A percentile compares a stretch with the other conserved stretches of the same genome.
phyloP scores from a whole-genome alignment of 2,888 invertebrate genomes.

The Orthosia incerta region DNA sequence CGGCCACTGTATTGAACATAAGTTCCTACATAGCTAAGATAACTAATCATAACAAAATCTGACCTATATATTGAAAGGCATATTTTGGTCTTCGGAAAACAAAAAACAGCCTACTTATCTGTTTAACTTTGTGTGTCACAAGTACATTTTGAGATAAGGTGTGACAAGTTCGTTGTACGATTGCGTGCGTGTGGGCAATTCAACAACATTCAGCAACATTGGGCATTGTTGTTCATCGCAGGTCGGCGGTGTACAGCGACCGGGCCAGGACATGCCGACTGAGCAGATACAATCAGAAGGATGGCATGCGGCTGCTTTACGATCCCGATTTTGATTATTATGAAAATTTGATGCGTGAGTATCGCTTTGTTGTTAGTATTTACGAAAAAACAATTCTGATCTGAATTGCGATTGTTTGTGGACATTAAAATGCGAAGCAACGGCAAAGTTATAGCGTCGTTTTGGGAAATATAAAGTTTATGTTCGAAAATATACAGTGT shows the following conservation, averaged over 20 bases:
- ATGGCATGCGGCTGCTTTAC: slow-evolving; percentile 96
- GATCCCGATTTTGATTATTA: slow-evolving; percentile 98
- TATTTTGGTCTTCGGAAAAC: slow-evolving; percentile 25
- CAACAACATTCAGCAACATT: slow-evolving; percentile 37
- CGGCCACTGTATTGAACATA: slow-evolving; percentile 5
- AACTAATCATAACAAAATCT: slow-evolving; percentile 53
- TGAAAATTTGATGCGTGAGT: slow-evolving; percentile 98
- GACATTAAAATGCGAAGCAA: slow-evolving; percentile 5
- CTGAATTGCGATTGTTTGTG: slow-evolving; percentile 16
- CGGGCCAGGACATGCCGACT: slow-evolving; percentile 95
- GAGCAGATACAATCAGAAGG: slow-evolving; percentile 96
- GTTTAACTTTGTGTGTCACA: slow-evolving; percentile 43
- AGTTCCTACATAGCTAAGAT: slow-evolving; percentile 29
- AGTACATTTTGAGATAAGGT: slow-evolving; percentile 53
- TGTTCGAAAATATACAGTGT: not conserved
- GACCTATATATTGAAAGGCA: slow-evolving; percentile 56
- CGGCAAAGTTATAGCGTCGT: not conserved
- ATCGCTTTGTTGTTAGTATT: slow-evolving; percentile 50
- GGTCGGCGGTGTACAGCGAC: slow-evolving; percentile 97
- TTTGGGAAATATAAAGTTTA: slow-evolving; percentile 20
- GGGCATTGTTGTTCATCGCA: slow-evolving; percentile 73
- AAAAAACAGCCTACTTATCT: slow-evolving; percentile 53
- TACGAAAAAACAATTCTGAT: slow-evolving; percentile 16
- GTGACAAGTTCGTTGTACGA: slow-evolving; percentile 64
- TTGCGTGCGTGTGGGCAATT: slow-evolving; percentile 56